Percentiles rank a stretch among this genome's conserved stretches.
Evolutionary conservation across 2,113 vertebrate species (phyloP).

Genomic region (Centropus bengalensis): DNA sequence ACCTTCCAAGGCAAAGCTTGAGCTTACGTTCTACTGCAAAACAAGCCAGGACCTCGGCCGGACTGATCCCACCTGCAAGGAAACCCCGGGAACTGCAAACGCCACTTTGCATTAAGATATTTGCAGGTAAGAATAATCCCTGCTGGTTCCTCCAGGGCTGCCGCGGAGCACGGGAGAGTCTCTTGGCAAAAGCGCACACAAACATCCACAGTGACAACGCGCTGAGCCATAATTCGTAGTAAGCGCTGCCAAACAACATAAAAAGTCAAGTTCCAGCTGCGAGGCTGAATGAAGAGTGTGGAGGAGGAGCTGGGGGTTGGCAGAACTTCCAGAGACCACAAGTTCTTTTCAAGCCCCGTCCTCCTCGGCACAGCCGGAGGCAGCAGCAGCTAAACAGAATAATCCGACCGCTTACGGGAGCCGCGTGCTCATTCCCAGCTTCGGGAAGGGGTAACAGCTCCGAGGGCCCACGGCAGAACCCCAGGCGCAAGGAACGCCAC

Average conservation of each 20-base stretch:
- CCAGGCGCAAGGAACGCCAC: background rate
- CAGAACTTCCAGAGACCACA: background rate
- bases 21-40: background rate
- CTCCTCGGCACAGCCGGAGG: background rate
- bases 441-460: background rate
- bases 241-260: background rate
- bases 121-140: background rate
- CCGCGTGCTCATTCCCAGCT: background rate
- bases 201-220: background rate
- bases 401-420: background rate
- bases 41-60: background rate
- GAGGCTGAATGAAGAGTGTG: background rate
- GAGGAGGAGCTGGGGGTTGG: background rate
- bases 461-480: background rate
- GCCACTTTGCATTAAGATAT: background rate
- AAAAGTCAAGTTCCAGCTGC: background rate
- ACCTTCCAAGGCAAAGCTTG: background rate
- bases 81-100: background rate
- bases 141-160: background rate
- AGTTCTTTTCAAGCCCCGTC: background rate
- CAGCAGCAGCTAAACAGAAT: fast-evolving
- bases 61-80: background rate
- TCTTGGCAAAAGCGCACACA: background rate
- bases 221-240: background rate
- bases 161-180: background rate